Evolutionary conservation across 2,888 invertebrate species (phyloP), one percentile per base, ranked within the genome.

Genomic region (Nezara viridula): DNA sequence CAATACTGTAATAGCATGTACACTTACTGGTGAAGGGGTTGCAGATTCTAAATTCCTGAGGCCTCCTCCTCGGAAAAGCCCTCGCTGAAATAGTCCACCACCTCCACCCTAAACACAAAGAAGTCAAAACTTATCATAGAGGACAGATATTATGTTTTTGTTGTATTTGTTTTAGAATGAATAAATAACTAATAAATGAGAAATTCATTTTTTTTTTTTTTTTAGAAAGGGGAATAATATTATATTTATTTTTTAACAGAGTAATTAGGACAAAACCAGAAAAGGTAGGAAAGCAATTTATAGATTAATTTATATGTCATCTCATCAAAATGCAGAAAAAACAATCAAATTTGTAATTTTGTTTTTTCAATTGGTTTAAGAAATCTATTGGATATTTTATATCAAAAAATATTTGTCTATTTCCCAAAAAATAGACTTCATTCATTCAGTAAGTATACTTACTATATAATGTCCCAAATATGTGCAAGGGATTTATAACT

Each of bases 91-190:
- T 49, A 86, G 49, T 50, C 87, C 73, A 44, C 86, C 89, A 27
- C 86, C 89, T 66, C 89, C 89, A 60, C 88, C 89, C 89, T 90
- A 85, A 27, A 86, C 86, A 60, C 14, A 14, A n/a, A 52, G 27
- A 50, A 27, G 50, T 55, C 0, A 60, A 86, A 86, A 32, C 2
- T 12, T 60, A 60, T 3, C 16, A 32, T 21, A 19, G 2, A 19
- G 5, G 19, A 9, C 19, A 73, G 32, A 32, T 37, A 73, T 73
- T 32, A 14, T 4, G 19, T 24, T 4, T 14, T 55, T 55, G 55
- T 10, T 55, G 7, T 2, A 19, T 50, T 7, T 50, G 21, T 24
- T 55, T 55, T n/a, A 55, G 7, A 55, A 55, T 9, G 9, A n/a
- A 55, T n/a, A n/a, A 55, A n/a, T 55, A n/a, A 55, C 4, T n/a